phyloP scores from a whole-genome alignment of 2,113 vertebrate species.

The Pangasianodon hypophthalmus region DNA sequence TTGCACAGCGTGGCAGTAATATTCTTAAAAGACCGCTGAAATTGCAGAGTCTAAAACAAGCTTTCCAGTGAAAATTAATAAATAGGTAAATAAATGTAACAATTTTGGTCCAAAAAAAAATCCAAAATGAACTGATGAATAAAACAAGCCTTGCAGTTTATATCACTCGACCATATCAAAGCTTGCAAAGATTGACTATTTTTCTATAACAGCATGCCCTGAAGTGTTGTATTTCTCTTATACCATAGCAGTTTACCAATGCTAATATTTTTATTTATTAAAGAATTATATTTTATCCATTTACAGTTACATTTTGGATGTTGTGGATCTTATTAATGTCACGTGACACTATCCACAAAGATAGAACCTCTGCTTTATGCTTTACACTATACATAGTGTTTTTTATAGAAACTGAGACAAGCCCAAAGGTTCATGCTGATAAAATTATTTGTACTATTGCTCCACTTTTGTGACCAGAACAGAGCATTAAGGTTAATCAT shows the following conservation, averaged over 20 bases:
- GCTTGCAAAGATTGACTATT: neutral
- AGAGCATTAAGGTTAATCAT: constrained; percentile 33
- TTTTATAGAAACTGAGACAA: neutral
- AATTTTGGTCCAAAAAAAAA: neutral
- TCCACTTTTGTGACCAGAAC: neutral
- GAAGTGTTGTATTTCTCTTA: neutral
- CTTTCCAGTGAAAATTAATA: no score
- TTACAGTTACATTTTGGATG: neutral
- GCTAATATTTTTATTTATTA: neutral
- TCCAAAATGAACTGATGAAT: neutral
- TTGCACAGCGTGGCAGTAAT: no score
- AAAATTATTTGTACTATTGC: neutral
- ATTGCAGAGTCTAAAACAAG: no score
- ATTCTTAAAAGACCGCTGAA: no score
- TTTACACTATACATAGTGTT: neutral
- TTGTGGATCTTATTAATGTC: neutral
- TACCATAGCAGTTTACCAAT: neutral
- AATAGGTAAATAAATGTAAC: no score
- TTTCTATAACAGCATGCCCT: neutral
- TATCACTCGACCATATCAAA: neutral
- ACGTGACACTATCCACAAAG: neutral
- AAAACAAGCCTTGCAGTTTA: neutral
- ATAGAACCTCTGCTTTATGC: neutral
- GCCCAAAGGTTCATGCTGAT: neutral
- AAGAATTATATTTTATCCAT: neutral